Percentiles rank a stretch among this genome's conserved stretches.
Evolutionary conservation across 2,113 vertebrate genomes (phyloP).

Genomic region (Cromileptes altivelis): DNA sequence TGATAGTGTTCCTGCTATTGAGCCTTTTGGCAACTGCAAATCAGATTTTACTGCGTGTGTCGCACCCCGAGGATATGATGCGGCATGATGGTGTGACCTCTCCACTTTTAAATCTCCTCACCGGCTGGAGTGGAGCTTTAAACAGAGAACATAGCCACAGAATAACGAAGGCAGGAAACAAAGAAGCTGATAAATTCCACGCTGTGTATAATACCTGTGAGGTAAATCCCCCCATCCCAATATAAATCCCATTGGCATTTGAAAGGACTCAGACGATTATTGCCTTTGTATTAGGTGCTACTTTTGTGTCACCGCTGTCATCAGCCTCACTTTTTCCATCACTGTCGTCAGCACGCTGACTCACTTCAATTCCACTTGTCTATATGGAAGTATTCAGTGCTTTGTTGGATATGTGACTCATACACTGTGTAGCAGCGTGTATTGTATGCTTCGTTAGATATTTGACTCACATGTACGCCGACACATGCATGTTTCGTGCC

Average conservation of each 20-base stretch:
- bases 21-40: too few relatives aligned
- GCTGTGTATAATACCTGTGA: not conserved
- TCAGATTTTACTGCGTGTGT: too few relatives aligned
- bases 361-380: not conserved
- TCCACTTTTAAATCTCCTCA: too few relatives aligned
- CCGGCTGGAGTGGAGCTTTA: not conserved
- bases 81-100: too few relatives aligned
- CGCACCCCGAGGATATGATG: too few relatives aligned
- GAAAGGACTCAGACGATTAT: not conserved
- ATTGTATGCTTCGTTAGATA: not conserved
- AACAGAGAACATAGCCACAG: not conserved
- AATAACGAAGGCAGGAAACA: too few relatives aligned
- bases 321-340: not conserved
- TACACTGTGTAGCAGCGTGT: not conserved
- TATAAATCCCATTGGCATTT: not conserved
- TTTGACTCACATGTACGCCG: not conserved
- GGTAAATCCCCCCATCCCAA: not conserved
- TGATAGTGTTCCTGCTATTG: too few relatives aligned
- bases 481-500: not conserved
- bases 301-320: not conserved
- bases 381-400: not conserved
- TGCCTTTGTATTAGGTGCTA: not conserved
- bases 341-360: not conserved
- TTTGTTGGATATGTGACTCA: conserved; percentile 8
- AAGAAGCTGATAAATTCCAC: not conserved